phyloP scores from a whole-genome alignment of 1,140 invertebrate species.

The Diorhabda sublineata region DNA sequence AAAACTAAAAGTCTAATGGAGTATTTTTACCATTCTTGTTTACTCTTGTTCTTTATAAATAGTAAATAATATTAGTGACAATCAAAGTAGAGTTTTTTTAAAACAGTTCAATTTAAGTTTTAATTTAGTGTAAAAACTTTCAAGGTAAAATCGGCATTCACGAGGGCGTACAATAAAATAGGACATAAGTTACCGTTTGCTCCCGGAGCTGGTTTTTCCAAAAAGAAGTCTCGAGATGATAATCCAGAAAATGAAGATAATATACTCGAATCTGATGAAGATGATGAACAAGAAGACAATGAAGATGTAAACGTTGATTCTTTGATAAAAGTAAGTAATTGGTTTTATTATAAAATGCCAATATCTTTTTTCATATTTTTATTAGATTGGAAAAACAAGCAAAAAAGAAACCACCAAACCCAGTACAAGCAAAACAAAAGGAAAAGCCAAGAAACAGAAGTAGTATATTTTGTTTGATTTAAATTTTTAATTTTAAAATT shows the following conservation, averaged over 20 bases:
- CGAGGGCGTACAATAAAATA: slow-evolving; percentile 86
- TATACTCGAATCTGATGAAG: slow-evolving; percentile 48
- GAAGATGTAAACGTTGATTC: slow-evolving; percentile 67
- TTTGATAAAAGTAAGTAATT: slow-evolving; percentile 64
- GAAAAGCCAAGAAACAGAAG: slow-evolving; percentile 14
- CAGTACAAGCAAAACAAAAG: slow-evolving; percentile 9
- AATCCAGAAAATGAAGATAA: slow-evolving; percentile 48
- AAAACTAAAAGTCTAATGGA: no score
- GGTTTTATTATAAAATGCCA: not conserved
- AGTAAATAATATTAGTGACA: no score
- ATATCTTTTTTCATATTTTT: slow-evolving; percentile 4
- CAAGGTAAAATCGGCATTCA: slow-evolving; percentile 88
- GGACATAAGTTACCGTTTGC: slow-evolving; percentile 67
- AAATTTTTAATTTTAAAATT: not conserved
- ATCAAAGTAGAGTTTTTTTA: no score
- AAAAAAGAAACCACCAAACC: slow-evolving; percentile 15
- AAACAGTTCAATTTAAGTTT: no score
- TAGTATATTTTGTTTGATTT: slow-evolving; percentile 2
- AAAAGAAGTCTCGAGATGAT: slow-evolving; percentile 52
- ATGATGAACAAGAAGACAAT: slow-evolving; percentile 50
- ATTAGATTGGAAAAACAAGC: slow-evolving; percentile 14
- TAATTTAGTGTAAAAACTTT: slow-evolving; percentile 1
- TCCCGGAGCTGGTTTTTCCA: slow-evolving; percentile 55
- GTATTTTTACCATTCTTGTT: no score
- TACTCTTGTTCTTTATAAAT: no score